Evolutionary conservation across 2,888 invertebrate species (phyloP), one percentile per base, ranked within the genome.

Genomic region (Thecophora atra): DNA sequence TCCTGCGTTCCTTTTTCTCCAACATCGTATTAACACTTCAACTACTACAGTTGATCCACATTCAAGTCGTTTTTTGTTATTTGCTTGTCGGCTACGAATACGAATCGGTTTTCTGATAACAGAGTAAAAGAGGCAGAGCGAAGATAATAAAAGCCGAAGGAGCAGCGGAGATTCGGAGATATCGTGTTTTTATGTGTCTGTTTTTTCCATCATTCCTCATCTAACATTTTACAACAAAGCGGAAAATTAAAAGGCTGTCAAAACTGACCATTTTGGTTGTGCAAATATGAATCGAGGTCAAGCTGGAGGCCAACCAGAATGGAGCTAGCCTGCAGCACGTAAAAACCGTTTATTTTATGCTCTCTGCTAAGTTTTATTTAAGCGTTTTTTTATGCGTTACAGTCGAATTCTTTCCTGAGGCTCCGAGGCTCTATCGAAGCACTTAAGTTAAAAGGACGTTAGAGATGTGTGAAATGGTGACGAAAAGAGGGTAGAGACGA

Each of bases 371-470:
- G 51, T 51, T 52, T 65, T 51, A 17, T 24, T 62, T 66, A 44
- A 17, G 19, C 24, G 47, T 15, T 51, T 51, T 52, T 52, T 66
- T 51, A 24, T 28, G 47, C 21, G 19, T 64, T 44, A 15, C 42
- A 13, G 11, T 47, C 64, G 26, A 42, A 44, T 26, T 60, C 19
- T 6, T 64, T 8, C 13, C 24, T 6, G 15, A 21, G n/a, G 24
- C 3, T 64, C 24, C 44, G n/a, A 60, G 60, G 60, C 60, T n/a
- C 17, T 5, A 64, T 15, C 17, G 68, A 58, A 72, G 47, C 67
- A 66, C 56, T 73, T 70, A 73, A 73, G 66, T 66, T 66, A 24
- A 47, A 73, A 70, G 67, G 66, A 70, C 54, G 56, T 28, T n/a
- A 47, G 47, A 47, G 47, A 47, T 47, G 17, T 47, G 17, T 47